These are phyloP conservation scores for Cliona cf. orientalis DNA, from an alignment of 37 sponge, comb jelly and placozoan genomes.

Conservation along the genomic window DNA sequence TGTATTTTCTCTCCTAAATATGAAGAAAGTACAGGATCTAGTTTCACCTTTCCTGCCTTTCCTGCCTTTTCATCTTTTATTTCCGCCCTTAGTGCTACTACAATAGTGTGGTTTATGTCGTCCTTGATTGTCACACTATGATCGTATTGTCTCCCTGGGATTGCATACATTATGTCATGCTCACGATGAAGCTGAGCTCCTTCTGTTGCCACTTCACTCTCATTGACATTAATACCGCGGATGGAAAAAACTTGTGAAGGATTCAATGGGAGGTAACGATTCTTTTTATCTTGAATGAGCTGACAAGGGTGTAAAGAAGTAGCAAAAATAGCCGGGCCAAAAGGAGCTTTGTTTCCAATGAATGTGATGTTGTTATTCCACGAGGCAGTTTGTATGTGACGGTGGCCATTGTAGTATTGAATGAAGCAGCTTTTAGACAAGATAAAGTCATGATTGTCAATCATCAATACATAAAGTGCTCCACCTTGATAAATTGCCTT, in stretches of 20 bases:
- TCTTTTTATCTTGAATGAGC: not conserved
- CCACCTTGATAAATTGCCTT: slow-evolving; percentile 30
- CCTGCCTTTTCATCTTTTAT: not conserved
- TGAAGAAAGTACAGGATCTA: slow-evolving; percentile 5
- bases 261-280: not conserved
- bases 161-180: not conserved
- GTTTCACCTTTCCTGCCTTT: not conserved
- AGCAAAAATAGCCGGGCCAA: slow-evolving; percentile 14
- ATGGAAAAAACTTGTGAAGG: not conserved
- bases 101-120: not conserved
- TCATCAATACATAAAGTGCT: slow-evolving; percentile 15
- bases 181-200: not conserved
- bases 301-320: slow-evolving; percentile 7
- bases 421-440: slow-evolving; percentile 46
- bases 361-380: slow-evolving; percentile 25
- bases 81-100: not conserved
- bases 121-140: not conserved
- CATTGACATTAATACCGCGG: not conserved
- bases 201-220: slow-evolving; percentile 16
- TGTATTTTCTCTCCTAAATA: not conserved
- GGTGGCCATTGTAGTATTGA: not conserved
- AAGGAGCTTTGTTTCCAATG: slow-evolving; percentile 17
- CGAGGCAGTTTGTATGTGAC: not conserved
- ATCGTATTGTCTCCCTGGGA: slow-evolving; percentile 8
- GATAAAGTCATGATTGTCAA: slow-evolving; percentile 28